phyloP scores from a whole-genome alignment of 2,797 vertebrate genomes.

The Pangasius mekongensis region DNA sequence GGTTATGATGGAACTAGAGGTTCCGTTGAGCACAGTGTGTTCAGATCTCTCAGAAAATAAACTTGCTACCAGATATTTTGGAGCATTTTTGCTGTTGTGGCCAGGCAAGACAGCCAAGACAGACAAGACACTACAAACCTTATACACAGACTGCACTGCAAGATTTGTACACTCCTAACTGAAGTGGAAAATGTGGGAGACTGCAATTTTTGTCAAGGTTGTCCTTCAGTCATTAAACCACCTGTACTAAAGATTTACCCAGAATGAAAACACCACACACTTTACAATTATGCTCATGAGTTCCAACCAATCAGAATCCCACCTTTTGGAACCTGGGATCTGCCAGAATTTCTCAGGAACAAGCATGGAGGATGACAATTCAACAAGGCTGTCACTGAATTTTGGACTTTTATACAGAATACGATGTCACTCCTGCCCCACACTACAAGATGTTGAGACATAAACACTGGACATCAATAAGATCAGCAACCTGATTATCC shows the following conservation, averaged over 20 bases:
- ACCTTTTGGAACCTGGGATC: background rate
- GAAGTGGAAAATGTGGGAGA: background rate
- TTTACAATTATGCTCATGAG: background rate
- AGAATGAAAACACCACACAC: background rate
- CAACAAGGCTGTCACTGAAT: background rate
- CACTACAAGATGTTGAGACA: background rate
- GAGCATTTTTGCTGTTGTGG: background rate
- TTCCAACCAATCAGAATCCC: background rate
- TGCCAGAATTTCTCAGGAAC: background rate
- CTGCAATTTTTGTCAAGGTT: background rate
- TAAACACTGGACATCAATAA: background rate
- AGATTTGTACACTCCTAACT: background rate
- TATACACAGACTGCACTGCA: background rate
- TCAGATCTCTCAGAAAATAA: background rate
- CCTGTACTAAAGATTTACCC: background rate
- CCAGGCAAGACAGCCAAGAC: background rate
- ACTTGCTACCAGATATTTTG: background rate
- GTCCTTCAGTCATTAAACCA: background rate
- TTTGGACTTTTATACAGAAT: background rate
- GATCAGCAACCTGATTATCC: background rate
- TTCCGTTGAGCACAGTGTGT: background rate
- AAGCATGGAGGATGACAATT: background rate
- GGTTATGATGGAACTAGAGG: background rate
- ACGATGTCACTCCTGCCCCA: background rate
- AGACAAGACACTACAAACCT: background rate